These are phyloP conservation scores for Hemistola chrysoprasaria DNA, from an alignment of 2,888 invertebrate species.

Conservation along the genomic window DNA sequence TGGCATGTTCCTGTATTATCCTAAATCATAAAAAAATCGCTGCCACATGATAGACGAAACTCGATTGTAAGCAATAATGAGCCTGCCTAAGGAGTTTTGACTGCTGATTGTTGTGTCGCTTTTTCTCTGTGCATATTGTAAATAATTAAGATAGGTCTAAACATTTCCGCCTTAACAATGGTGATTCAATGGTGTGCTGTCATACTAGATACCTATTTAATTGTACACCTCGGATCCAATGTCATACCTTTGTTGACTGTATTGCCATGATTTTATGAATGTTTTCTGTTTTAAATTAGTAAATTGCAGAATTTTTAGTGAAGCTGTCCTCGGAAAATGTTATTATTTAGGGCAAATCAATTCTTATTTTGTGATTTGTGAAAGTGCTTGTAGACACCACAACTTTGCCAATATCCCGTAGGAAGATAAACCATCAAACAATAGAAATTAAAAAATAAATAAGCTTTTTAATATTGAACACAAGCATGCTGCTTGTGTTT, in stretches of 20 bases:
- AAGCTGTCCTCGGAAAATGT: too few species aligned
- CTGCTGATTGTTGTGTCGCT: conserved; percentile 59
- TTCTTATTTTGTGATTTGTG: too few species aligned
- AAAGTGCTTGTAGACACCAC: too few species aligned
- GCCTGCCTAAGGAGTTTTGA: conserved; percentile 49
- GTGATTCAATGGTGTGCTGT: conserved; percentile 39
- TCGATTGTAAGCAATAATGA: conserved; percentile 56
- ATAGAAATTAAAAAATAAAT: too few species aligned
- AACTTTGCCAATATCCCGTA: too few species aligned
- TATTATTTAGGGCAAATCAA: too few species aligned
- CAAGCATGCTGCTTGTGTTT: too few species aligned
- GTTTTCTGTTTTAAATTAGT: too few species aligned
- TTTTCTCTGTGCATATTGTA: conserved; percentile 76
- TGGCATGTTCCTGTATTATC: conserved; percentile 51
- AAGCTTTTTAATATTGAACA: too few species aligned
- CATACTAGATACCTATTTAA: conserved; percentile 17
- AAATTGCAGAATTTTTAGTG: neutral
- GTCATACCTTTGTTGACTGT: conserved; percentile 30
- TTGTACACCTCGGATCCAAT: conserved; percentile 30
- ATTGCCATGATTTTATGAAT: conserved; percentile 6
- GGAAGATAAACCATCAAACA: too few species aligned
- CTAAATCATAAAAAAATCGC: conserved; percentile 43
- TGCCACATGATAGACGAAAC: conserved; percentile 42
- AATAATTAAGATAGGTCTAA: conserved; percentile 60
- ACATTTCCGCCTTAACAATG: conserved; percentile 76